Base-by-base conservation (phyloP, 2,888 invertebrate species). In the Phengaris arion region DNA sequence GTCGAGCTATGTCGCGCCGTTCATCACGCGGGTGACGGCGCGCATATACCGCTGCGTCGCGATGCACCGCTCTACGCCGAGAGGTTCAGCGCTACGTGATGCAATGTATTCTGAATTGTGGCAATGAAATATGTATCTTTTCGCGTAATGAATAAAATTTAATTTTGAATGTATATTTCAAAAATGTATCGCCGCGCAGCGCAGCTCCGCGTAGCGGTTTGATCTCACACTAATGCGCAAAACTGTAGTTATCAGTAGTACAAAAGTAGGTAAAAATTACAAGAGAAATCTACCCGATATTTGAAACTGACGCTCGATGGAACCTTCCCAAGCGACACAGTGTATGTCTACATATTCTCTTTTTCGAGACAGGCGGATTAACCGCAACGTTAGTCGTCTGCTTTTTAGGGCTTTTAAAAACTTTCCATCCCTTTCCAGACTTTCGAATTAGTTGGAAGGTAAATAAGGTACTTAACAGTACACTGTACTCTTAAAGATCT, bases 281-380 rank as follows among this genome's bases (percentile, higher is more conserved):
- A 35, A 64, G 64, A 64, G 35, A 64, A 64, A 64, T 45, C 35
- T 13, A 13, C 12, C 35, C 64, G 35, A 45, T 13, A 12, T 64
- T 35, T 64, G 59, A 35, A 35, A 0, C 4, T 35, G 35, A 35
- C 35, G 35, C 35, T 35, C 4, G 2, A 35, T 35, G 4, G 6
- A 45, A 64, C 64, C 64, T 35, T 35, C 64, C 64, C 64, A 64
- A 64, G 64, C 45, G 64, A 64, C 12, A 64, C 35, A 12, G 35
- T 64, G 64, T 64, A 45, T 12, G 64, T 64, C 35, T 22, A 59
- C 59, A 45, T 64, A 35, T 64, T 64, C 35, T 45, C 35, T 64
- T 64, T 64, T 64, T 64, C 45, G 64, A 45, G 35, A 64, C 64
- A 13, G 64, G 35, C 64, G 64, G 35, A 64, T 64, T 64, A 64